These are phyloP conservation scores for Rotaria socialis DNA, from an alignment of 2,888 invertebrate species.

Conservation along the genomic window DNA sequence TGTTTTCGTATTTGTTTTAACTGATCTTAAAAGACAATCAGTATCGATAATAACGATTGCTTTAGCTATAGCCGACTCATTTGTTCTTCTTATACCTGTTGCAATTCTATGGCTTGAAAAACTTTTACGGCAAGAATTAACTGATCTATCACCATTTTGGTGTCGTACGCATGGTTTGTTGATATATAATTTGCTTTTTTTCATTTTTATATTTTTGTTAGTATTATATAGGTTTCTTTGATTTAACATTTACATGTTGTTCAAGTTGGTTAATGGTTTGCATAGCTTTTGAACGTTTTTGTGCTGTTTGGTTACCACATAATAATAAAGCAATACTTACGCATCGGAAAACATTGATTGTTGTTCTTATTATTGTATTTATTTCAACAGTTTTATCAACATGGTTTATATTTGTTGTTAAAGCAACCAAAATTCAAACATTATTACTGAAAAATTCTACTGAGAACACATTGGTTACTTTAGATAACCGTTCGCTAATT, in stretches of 20 bases:
- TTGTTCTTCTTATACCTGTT: conserved; percentile 14
- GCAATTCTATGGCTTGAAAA: background rate
- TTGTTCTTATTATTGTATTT: background rate
- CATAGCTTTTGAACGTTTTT: conserved; percentile 7
- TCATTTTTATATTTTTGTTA: too few species aligned
- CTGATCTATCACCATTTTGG: conserved; percentile 7
- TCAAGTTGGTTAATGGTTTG: conserved; percentile 31
- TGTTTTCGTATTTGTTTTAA: background rate
- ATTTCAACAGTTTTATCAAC: background rate
- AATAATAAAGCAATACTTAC: conserved; percentile 16
- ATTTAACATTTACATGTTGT: conserved; percentile 9
- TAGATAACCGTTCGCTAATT: background rate
- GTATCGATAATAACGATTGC: conserved; percentile 16
- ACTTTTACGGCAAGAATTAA: background rate
- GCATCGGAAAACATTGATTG: background rate
- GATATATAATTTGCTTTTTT: too few species aligned
- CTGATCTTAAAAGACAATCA: background rate
- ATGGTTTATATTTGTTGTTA: conserved; percentile 33
- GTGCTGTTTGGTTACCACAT: conserved; percentile 34
- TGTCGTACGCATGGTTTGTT: conserved; percentile 10
- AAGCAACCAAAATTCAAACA: background rate
- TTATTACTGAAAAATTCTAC: background rate
- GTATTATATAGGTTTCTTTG: background rate
- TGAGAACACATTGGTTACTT: background rate
- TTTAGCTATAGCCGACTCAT: background rate